Conservation (phyloP, 2,113 vertebrate genomes). For the Grammomys surdaster region DNA sequence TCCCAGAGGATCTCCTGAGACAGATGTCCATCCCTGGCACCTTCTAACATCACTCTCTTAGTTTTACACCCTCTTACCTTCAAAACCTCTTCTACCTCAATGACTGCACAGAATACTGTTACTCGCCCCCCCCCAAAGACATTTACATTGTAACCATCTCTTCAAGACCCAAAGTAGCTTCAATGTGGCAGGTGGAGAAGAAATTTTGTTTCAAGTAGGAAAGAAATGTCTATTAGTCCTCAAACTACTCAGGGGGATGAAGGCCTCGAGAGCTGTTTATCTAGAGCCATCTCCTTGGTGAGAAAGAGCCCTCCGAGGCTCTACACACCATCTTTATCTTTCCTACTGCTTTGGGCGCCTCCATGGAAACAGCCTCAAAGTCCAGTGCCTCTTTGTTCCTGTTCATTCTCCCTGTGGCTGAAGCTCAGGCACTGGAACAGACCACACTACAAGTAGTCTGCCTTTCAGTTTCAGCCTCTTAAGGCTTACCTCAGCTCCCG, state of each 20-base stretch:
- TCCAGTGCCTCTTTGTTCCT: neutral
- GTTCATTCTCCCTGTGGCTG: neutral
- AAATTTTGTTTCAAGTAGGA: neutral
- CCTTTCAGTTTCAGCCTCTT: neutral
- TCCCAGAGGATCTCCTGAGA: neutral
- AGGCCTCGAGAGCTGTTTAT: neutral
- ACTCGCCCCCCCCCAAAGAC: neutral
- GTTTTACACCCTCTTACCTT: neutral
- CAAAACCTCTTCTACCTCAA: neutral
- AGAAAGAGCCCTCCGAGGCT: neutral
- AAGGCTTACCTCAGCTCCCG: neutral
- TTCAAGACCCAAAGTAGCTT: neutral
- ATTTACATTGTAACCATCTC: conserved; percentile 6
- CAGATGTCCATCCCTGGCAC: neutral
- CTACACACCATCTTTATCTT: fast-evolving
- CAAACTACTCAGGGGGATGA: neutral
- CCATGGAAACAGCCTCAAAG: neutral
- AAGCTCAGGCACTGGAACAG: neutral
- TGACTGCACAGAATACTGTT: neutral
- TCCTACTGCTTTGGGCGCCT: neutral
- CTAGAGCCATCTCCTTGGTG: neutral
- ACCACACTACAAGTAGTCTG: neutral
- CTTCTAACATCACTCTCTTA: neutral
- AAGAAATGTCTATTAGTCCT: conserved; percentile 39
- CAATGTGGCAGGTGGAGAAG: neutral